Evolutionary conservation across 1,140 invertebrate species (phyloP), one percentile per base, ranked within the genome.

Genomic region (Cotesia glomerata): DNA sequence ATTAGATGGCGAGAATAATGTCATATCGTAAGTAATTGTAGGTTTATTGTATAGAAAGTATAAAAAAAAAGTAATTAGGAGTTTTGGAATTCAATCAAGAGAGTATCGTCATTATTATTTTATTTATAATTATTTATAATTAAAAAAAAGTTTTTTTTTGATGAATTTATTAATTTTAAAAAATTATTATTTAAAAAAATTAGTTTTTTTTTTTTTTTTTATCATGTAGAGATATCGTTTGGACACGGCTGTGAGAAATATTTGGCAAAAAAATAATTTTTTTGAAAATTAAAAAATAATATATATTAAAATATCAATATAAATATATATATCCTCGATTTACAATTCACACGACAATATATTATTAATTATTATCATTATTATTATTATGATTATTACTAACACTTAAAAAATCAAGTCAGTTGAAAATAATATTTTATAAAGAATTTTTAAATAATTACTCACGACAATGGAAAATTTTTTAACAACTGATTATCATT

Each of bases 91-190:
- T 72, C 45, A 64, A 74, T 74, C 64, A 74, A 74, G 74, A 78
- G 74, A 76, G 75, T 78, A 78, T 78, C 77, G 79, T 81, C 74
- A 73, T 63, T 65, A 72, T 56, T 26, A 59, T 35, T 13, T 9
- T 35, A 62, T 63, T 75, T 72, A 54, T n/a, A 52, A 8, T 62
- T 63, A 59, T 68, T 68, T 32, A 68, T 73, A 66, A 61, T 71
- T 51, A 5, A 67, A 39, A 34, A 32, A 18, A 64, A 58, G 65
- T 45, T 36, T 64, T 13, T 52, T 52, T 68, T 58, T 9, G 4
- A 45, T 11, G 39, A 11, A 45, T 58, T 52, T 52, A 35, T 58
- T 58, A 67, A 26, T 58, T 68, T 54, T 26, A 36, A n/a, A 58
- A 68, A 49, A 39, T 4, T 45, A 54, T 58, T 8, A 68, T 26